A percentile compares a stretch with the other conserved stretches of the same genome.
phyloP scores from a whole-genome alignment of 1,140 invertebrate genomes.

The Drusus annulatus region DNA sequence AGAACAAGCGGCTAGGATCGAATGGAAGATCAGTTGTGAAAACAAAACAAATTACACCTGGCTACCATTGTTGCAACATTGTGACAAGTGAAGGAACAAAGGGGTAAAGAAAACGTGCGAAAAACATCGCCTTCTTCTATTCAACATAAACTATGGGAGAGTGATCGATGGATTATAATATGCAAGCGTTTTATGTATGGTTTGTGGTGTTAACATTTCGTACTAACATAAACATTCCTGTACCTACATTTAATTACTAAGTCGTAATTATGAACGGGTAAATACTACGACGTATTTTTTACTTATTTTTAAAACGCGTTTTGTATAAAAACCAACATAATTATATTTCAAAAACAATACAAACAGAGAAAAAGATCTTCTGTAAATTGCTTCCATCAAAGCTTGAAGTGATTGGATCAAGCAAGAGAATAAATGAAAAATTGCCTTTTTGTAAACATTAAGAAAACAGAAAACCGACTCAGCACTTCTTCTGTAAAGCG shows the following conservation, averaged over 20 bases:
- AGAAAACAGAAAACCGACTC: background rate
- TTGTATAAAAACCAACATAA: background rate
- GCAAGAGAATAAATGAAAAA: background rate
- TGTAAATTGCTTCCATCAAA: background rate
- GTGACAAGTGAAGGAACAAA: slow-evolving; percentile 41
- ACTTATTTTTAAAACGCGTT: too few species aligned
- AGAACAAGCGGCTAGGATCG: slow-evolving; percentile 23
- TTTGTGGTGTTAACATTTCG: background rate
- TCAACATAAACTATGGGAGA: background rate
- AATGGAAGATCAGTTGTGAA: slow-evolving; percentile 34
- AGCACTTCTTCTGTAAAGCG: background rate
- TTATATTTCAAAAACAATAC: background rate
- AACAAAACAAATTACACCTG: slow-evolving; percentile 14
- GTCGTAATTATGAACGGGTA: too few species aligned
- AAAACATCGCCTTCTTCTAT: slow-evolving; percentile 20
- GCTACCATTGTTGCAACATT: slow-evolving; percentile 39
- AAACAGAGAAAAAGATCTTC: background rate
- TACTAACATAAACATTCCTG: background rate
- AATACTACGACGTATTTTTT: too few species aligned
- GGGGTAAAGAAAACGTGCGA: slow-evolving; percentile 52
- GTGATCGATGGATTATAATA: background rate
- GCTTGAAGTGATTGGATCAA: background rate
- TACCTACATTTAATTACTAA: background rate
- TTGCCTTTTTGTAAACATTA: background rate
- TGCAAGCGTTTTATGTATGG: background rate